Base-by-base conservation (phyloP, 2,888 invertebrate species). In the Cremastinae sp. region DNA sequence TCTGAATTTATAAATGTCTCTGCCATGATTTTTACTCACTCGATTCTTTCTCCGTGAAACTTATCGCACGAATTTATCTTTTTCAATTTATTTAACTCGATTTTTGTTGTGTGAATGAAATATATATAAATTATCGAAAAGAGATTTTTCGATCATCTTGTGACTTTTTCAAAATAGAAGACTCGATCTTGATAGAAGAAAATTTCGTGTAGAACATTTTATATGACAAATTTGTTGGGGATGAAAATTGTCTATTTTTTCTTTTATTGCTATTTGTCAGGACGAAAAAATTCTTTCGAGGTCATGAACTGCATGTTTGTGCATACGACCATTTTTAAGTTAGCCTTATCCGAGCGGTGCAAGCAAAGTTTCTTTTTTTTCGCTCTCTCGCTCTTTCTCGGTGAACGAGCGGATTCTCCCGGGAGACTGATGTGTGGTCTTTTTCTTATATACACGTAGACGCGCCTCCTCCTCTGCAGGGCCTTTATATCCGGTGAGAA, bases 401-500 rank as follows among this genome's bases (percentile, higher is more conserved):
- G 58, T 59, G 36, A 51, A 47, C 45, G 61, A 56, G 53, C 68
- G 69, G 64, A 64, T 59, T 72, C 66, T 43, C 36, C n/a, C 78
- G 74, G 62, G 75, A 75, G 75, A 76, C 62, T 62, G 72, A 75
- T 75, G 61, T 74, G 79, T 80, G 68, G 66, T 72, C 68, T 72
- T 28, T 28, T 28, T 28, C 74, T 75, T 45, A 36, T 36, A 14
- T 65, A 53, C 7, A 22, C 78, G 79, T 47, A 36, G 51, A 59
- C 72, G 28, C 28, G 28, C 28, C 28, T 28, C 81, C 79, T 76
- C 74, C 79, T 75, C 81, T 82, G 84, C 83, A 73, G 85, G 84
- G 83, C 77, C 85, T 87, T 70, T 85, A 87, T 89, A 88, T 89
- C 89, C 89, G 89, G 88, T 84, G 84, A 84, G 83, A 85, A 84